phyloP scores from a whole-genome alignment of 2,888 invertebrate genomes.

The Tenthredo distinguenda region DNA sequence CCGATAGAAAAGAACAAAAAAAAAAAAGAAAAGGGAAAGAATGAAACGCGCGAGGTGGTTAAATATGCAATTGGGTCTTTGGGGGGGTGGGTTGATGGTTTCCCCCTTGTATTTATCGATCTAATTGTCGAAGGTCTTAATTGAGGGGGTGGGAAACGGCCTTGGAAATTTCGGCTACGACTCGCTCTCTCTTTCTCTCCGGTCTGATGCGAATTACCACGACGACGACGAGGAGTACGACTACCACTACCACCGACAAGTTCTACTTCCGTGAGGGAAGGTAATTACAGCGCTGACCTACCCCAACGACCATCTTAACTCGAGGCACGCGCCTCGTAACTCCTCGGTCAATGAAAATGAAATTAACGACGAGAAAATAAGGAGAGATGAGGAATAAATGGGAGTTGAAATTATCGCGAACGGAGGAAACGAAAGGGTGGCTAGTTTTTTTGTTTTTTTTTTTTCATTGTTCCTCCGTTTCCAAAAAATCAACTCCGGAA shows the following conservation, averaged over 20 bases:
- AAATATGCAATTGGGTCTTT: constrained; percentile 4
- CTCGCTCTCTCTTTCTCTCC: background rate
- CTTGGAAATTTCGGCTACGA: constrained; percentile 62
- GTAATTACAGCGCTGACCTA: constrained; percentile 73
- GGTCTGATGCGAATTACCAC: background rate
- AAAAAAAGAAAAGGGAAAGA: background rate
- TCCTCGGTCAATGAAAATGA: constrained; percentile 40
- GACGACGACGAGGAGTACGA: background rate
- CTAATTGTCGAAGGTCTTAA: constrained; percentile 68
- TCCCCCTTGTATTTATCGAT: constrained; percentile 61
- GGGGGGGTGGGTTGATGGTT: background rate
- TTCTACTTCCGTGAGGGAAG: constrained; percentile 70
- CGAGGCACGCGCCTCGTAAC: background rate
- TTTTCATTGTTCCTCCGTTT: too few species aligned
- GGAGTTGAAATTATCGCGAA: background rate
- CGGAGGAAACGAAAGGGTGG: background rate
- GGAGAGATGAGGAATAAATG: background rate
- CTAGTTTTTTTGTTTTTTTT: background rate
- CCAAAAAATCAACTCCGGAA: too few species aligned
- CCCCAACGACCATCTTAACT: constrained; percentile 62
- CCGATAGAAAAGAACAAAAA: background rate
- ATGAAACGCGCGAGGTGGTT: background rate
- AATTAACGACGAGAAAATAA: constrained; percentile 7
- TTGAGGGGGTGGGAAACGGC: constrained; percentile 67
- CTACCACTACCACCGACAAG: background rate